Evolutionary conservation across 2,113 vertebrate genomes (phyloP).

Genomic region (Felis chaus): DNA sequence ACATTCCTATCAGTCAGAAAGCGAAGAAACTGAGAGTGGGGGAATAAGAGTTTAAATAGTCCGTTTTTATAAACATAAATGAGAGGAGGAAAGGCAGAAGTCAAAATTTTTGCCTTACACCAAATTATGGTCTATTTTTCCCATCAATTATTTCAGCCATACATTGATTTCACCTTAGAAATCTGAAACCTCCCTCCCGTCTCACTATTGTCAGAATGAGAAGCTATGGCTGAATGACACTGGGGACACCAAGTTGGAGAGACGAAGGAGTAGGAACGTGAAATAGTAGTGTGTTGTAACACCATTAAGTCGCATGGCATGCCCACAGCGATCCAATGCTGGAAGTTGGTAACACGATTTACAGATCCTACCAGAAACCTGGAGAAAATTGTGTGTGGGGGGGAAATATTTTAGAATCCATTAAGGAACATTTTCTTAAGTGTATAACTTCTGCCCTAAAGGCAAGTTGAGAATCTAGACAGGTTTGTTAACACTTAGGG

Average conservation of each 20-base stretch:
- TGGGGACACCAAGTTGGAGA: background rate
- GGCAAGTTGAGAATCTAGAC: background rate
- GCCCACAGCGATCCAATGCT: background rate
- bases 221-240: background rate
- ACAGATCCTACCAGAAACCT: background rate
- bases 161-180: conserved; percentile 23
- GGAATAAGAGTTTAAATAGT: background rate
- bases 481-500: background rate
- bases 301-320: background rate
- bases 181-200: background rate
- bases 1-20: conserved; percentile 14
- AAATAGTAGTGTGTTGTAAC: too few relatives aligned
- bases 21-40: background rate
- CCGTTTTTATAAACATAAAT: background rate
- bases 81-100: background rate
- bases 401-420: background rate
- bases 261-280: background rate
- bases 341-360: background rate
- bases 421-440: background rate
- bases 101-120: background rate
- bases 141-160: background rate
- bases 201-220: background rate
- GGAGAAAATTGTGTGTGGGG: background rate
- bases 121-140: background rate
- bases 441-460: conserved; percentile 8